Percentiles rank a stretch among this genome's conserved stretches.
Evolutionary conservation across 37 sponge, comb jelly and placozoan genomes (phyloP).

Genomic region (Diacarnus erythraeanus): DNA sequence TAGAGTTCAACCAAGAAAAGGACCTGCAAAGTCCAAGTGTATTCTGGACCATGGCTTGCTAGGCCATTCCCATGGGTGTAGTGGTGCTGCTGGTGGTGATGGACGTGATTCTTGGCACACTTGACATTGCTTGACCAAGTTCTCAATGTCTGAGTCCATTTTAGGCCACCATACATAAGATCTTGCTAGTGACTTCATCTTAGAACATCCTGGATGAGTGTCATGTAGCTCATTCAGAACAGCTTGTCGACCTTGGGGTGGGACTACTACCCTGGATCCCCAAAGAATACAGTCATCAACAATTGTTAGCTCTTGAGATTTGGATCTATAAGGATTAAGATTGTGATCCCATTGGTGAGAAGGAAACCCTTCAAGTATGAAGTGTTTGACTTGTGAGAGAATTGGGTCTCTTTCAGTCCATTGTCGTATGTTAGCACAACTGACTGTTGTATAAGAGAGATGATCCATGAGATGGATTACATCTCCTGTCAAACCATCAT

Average conservation of each 20-base stretch:
- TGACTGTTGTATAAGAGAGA: background rate
- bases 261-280: background rate
- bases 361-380: background rate
- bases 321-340: background rate
- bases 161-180: constrained; percentile 46
- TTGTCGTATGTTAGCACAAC: background rate
- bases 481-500: background rate
- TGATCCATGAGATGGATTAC: background rate
- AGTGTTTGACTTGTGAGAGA: background rate
- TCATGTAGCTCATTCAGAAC: constrained; percentile 20
- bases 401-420: constrained; percentile 9
- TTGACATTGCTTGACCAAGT: background rate
- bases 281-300: background rate
- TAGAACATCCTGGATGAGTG: constrained; percentile 12
- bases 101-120: background rate
- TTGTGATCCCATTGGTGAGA: background rate
- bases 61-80: constrained; percentile 33
- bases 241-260: background rate
- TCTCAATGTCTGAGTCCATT: constrained; percentile 35
- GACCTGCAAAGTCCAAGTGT: background rate
- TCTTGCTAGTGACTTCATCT: constrained; percentile 32
- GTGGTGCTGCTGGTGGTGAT: constrained; percentile 13
- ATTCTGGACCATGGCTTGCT: background rate
- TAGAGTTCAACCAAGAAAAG: background rate
- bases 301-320: background rate